Evolutionary conservation across 2,797 vertebrate species (phyloP), one percentile per base, ranked within the genome.

Genomic region (Paedocypris micromegethes): DNA sequence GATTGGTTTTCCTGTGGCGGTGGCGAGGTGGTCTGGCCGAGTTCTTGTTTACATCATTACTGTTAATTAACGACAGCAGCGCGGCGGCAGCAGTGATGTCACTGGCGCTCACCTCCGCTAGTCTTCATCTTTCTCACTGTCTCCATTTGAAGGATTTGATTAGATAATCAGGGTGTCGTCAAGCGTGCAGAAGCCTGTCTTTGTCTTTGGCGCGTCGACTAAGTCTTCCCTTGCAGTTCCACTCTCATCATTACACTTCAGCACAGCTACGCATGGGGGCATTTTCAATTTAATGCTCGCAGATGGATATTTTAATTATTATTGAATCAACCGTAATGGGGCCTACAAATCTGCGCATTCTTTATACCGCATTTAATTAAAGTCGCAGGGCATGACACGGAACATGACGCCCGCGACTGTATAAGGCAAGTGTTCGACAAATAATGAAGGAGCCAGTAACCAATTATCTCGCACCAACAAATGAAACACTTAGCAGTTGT

Each of bases 1-100:
- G 84, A 86, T 86, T 86, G 84, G 73, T 44, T 81, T 79, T 77
- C 82, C 75, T 74, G 78, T 59, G 43, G 76, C 74, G 57, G 75
- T 68, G 8, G 54, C 4, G 77, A 80, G 74, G 78, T 80, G 68
- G 70, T 81, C 72, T 52, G 77, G 82, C 82, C 81, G 80, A 83
- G 78, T 77, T 78, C 79, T 83, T 88, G 86, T 88, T 89, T 88
- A 88, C 87, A 88, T 88, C 83, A 81, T 88, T 86, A 84, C 78
- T 62, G 77, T 81, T 89, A 88, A 88, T 88, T 88, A 83, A 77
- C 78, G 81, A 74, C 80, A 79, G 79, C 78, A 78, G 76, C 78
- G 75, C 75, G 82, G 79, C 76, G 74, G 76, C 56, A 60, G 39
- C 50, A 45, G 48, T 52, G 23, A 66, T 51, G 72, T 79, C 79